phyloP scores from a whole-genome alignment of 2,113 vertebrate genomes.

The Thunnus maccoyii region DNA sequence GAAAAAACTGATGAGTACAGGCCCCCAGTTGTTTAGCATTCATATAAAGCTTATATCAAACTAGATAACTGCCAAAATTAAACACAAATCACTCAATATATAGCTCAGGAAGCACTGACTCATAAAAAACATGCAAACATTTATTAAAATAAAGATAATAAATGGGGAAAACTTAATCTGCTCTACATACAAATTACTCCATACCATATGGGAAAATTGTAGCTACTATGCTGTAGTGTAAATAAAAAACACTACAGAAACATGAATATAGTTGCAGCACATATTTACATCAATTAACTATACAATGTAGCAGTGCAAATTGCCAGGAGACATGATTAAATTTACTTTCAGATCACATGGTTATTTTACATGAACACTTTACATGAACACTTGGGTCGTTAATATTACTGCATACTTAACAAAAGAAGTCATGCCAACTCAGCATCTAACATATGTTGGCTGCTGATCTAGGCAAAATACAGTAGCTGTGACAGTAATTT shows the following conservation, averaged over 20 bases:
- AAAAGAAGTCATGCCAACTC: background rate
- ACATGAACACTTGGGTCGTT: too few relatives aligned
- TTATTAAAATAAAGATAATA: background rate
- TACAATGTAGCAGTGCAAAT: too few relatives aligned
- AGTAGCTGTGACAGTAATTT: too few relatives aligned
- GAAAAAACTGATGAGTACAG: constrained; percentile 26
- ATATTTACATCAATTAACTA: too few relatives aligned
- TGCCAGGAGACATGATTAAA: too few relatives aligned
- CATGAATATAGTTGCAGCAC: too few relatives aligned
- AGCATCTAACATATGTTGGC: background rate
- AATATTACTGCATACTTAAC: background rate
- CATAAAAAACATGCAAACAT: background rate
- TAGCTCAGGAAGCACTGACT: background rate
- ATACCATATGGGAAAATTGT: background rate
- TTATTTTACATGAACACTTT: too few relatives aligned
- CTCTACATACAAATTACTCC: background rate
- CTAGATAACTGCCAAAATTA: constrained; percentile 7
- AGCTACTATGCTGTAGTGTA: too few relatives aligned
- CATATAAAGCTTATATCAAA: background rate
- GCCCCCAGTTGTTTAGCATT: background rate
- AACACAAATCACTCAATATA: background rate
- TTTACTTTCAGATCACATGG: too few relatives aligned
- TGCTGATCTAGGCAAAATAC: too few relatives aligned
- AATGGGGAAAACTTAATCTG: background rate
- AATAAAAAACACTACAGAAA: too few relatives aligned